Base-by-base conservation (phyloP, 2,113 vertebrate species). In the Dunckerocampus dactyliophorus region DNA sequence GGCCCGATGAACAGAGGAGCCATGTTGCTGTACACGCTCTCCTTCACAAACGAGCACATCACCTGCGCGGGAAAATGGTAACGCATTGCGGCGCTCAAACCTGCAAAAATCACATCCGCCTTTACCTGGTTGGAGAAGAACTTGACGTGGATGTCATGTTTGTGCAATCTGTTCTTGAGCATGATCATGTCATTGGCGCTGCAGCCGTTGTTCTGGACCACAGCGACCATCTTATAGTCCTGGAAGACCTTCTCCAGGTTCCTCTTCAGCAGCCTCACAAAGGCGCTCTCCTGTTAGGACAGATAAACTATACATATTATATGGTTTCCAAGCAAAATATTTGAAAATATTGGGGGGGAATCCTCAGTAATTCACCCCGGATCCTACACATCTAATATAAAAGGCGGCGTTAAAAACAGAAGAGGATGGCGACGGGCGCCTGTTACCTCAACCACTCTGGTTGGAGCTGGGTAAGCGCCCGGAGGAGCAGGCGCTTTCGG, bases 51-150 rank as follows among this genome's bases (percentile, higher is more conserved):
- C 0, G 92, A 88, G 58, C 64, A 91, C 16, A 88, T 28, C 0
- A 96, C 80, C 95, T 99, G 82, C 8, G n/a, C 19, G 12, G 17
- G 12, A 42, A 8, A 28, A 55, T 11, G 17, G 1, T 17, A 1
- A 10, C 6, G 20, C 6, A 20, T 20, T 10, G 22, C 15, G 17
- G 17, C 6, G 3, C 11, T 5, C 9, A 11, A 13, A 42, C 9
- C 11, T 12, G 9, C 12, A 42, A 42, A 42, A 42, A 42, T 12
- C 10, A 12, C 12, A 43, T 43, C 39, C 13, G 13, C 39, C 13
- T 37, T 63, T 82, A 94, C 95, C 94, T 95, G 82, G 6, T 93
- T 96, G 12, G 94, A 91, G 50, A 94, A 90, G 19, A 93, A 86
- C 76, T 92, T 93, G 70, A 94, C 60, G 3, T 65, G 56, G 57